Percentiles rank a stretch among this genome's conserved stretches.
These are phyloP conservation scores for Mizuhopecten yessoensis DNA, from an alignment of 1,140 invertebrate genomes.

Conservation along the genomic window DNA sequence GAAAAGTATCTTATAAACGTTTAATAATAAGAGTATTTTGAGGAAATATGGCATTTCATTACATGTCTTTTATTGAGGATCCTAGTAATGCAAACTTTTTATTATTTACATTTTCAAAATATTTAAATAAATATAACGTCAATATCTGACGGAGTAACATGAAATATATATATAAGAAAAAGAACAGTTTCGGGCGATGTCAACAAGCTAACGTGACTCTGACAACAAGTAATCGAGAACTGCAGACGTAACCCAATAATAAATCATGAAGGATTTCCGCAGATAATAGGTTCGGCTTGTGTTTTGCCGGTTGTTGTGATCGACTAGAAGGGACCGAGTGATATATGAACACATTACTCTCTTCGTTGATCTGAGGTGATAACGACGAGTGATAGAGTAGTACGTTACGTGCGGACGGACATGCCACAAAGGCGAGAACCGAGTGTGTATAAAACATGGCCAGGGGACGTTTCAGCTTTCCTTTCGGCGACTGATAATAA, in stretches of 20 bases:
- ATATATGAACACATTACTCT: constrained; percentile 1
- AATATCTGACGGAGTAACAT: too few species aligned
- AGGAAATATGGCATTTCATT: too few species aligned
- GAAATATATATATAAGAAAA: too few species aligned
- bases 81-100: too few species aligned
- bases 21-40: too few species aligned
- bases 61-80: too few species aligned
- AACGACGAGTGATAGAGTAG: neutral
- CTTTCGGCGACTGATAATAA: too few species aligned
- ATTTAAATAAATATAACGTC: too few species aligned
- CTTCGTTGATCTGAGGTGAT: neutral
- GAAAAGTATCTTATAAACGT: too few species aligned
- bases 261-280: neutral
- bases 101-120: too few species aligned
- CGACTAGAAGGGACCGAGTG: neutral
- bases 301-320: neutral
- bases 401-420: neutral
- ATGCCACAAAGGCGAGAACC: neutral
- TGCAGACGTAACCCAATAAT: neutral
- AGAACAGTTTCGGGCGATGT: too few species aligned
- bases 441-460: neutral
- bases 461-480: too few species aligned
- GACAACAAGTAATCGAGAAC: neutral
- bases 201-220: neutral
- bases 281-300: neutral